These are phyloP conservation scores for Galaxea fascicularis DNA, from an alignment of 92 coral and sea anemone species.

Conservation along the genomic window DNA sequence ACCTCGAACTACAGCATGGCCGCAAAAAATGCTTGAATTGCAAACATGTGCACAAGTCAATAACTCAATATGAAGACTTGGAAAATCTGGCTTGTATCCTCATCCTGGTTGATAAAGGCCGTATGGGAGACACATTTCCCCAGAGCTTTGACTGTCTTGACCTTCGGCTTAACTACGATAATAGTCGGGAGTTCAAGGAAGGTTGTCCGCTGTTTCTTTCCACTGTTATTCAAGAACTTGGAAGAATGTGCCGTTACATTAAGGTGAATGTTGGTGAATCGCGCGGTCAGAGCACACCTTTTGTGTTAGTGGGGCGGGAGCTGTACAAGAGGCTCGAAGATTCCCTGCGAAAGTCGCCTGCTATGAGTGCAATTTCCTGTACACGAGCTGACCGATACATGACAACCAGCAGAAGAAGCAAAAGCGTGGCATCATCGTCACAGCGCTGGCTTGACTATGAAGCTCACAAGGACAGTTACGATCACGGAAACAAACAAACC, in stretches of 20 bases:
- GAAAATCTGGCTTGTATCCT: constrained; percentile 63
- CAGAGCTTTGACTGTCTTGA: constrained; percentile 65
- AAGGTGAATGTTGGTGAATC: neutral
- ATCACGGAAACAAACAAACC: constrained; percentile 15
- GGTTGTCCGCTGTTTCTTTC: constrained; percentile 41
- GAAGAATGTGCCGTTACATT: constrained; percentile 64
- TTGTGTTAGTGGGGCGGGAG: constrained; percentile 55
- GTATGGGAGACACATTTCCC: constrained; percentile 75
- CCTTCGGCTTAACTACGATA: constrained; percentile 62
- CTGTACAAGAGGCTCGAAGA: constrained; percentile 19
- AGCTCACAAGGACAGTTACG: constrained; percentile 54
- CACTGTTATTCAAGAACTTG: constrained; percentile 53
- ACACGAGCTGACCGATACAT: constrained; percentile 47
- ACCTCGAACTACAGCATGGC: neutral
- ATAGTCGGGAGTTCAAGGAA: constrained; percentile 28
- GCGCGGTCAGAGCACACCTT: constrained; percentile 17
- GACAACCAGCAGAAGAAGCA: neutral
- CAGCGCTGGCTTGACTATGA: constrained; percentile 45
- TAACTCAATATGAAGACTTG: constrained; percentile 62
- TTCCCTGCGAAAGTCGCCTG: constrained; percentile 34
- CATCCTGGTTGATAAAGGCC: constrained; percentile 67
- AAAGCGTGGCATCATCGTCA: neutral
- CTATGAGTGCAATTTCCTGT: constrained; percentile 49
- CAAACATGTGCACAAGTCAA: constrained; percentile 50
- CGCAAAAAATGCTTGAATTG: constrained; percentile 40